Percentiles rank a stretch among this genome's conserved stretches.
These are phyloP conservation scores for Acipenser ruthenus DNA, from an alignment of 2,797 vertebrate genomes.

Conservation along the genomic window DNA sequence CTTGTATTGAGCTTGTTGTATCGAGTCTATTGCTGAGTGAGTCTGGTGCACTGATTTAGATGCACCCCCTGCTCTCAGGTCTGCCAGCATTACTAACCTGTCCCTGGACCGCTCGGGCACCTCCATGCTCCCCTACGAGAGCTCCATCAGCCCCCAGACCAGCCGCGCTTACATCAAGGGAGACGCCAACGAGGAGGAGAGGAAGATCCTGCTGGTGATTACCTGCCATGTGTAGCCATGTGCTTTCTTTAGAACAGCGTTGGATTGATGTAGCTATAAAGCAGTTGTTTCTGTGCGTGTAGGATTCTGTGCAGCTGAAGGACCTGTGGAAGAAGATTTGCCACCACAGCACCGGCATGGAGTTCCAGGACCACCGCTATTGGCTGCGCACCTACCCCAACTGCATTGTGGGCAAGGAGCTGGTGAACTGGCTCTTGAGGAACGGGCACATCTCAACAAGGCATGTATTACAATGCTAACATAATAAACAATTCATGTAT, in stretches of 20 bases:
- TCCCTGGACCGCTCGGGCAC: constrained; percentile 85
- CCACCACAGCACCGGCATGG: constrained; percentile 92
- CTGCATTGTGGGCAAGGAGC: constrained; percentile 96
- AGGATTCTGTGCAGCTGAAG: constrained; percentile 95
- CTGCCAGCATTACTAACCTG: constrained; percentile 88
- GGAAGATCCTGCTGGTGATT: constrained; percentile 89
- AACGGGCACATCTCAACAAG: constrained; percentile 91
- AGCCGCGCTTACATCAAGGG: constrained; percentile 71
- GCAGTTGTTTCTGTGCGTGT: constrained; percentile 19
- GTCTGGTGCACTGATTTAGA: too few species aligned
- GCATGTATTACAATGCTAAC: constrained; percentile 40
- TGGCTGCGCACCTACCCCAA: constrained; percentile 96
- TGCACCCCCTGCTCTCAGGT: constrained; percentile 54
- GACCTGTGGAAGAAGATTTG: constrained; percentile 98
- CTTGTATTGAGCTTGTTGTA: too few species aligned
- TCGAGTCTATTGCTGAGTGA: too few species aligned
- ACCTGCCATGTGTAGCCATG: neutral
- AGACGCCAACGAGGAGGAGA: constrained; percentile 87
- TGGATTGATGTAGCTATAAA: constrained; percentile 6
- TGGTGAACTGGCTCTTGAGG: constrained; percentile 94
- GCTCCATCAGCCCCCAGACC: constrained; percentile 84
- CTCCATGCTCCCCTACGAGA: constrained; percentile 85
- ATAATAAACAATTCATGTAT: too few species aligned
- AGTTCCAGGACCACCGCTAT: constrained; percentile 97
- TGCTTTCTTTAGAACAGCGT: constrained; percentile 1